Evolutionary conservation across 2,113 vertebrate species (phyloP), one percentile per base, ranked within the genome.

Genomic region (Macaca mulatta): DNA sequence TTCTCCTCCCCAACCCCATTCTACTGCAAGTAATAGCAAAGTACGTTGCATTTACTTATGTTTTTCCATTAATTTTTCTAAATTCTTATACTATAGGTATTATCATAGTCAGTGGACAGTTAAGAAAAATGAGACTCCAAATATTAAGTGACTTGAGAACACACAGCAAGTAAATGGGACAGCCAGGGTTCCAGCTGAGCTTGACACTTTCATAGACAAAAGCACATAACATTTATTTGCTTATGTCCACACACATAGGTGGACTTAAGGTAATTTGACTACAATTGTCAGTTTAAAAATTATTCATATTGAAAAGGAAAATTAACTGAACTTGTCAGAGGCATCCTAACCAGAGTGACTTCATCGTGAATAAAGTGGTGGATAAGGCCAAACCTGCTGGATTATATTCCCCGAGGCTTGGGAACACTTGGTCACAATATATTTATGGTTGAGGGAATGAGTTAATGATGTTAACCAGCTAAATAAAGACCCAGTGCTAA

Each of bases 221-320:
- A 61, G 0, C 22, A 84, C 0, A 0, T 64, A 70, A 82, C 18
- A 43, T 84, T 61, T 72, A 74, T 85, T 70, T 77, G 20, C 2
- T 23, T 57, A 30, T 40, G 16, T 55, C 25, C 27, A 85, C 20
- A 38, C 6, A 61, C 27, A 89, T 6, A 77, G 12, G 48, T 50
- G 48, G 48, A 50, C 48, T 50, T 50, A 50, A 50, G 48, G 27
- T 52, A 84, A 22, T 86, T 93, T 87, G 52, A 90, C 23, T 90
- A 12, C 94, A 89, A 67, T 30, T 88, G 23, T 57, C 14, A 52
- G 5, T 40, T 93, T 91, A 27, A 97, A 91, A 94, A 69, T 10
- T 32, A 2, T 55, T 88, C 77, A 83, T 8, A 77, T 6, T 16
- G 45, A 74, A 96, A 96, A 59, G 35, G 59, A 93, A 94, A 93